Percentiles rank a stretch among this genome's conserved stretches.
Evolutionary conservation across 2,888 invertebrate genomes (phyloP).

Genomic region (Chironomus riparius): DNA sequence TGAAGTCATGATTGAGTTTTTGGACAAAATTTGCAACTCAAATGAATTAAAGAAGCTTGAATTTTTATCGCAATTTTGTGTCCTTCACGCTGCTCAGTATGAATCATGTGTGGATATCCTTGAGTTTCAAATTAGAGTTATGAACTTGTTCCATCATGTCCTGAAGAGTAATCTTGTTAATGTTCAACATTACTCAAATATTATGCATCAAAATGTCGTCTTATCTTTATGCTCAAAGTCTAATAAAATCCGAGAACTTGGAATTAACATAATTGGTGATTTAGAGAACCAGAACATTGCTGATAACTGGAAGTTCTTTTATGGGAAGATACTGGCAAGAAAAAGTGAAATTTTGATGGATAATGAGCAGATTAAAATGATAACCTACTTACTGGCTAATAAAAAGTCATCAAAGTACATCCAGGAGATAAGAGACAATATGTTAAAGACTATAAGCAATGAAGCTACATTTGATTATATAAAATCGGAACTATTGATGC

Average conservation of each 20-base stretch:
- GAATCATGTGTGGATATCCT: constrained; percentile 37
- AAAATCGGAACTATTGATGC: not conserved
- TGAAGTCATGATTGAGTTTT: constrained; percentile 42
- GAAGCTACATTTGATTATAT: not conserved
- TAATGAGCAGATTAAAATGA: constrained; percentile 48
- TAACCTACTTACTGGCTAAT: not conserved
- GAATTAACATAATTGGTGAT: constrained; percentile 46
- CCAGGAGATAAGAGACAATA: not conserved
- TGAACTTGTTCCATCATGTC: constrained; percentile 37
- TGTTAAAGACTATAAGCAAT: not conserved
- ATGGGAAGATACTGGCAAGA: constrained; percentile 32
- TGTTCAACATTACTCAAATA: not conserved
- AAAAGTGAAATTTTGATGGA: constrained; percentile 56
- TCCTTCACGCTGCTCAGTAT: constrained; percentile 27
- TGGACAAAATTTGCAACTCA: constrained; percentile 43
- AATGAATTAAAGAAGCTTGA: constrained; percentile 36
- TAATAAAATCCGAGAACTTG: constrained; percentile 47
- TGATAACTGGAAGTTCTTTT: constrained; percentile 8
- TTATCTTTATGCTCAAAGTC: constrained; percentile 51
- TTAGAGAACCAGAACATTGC: constrained; percentile 30
- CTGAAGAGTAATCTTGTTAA: constrained; percentile 28
- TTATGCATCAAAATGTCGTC: constrained; percentile 35
- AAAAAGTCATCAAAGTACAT: not conserved
- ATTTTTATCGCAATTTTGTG: constrained; percentile 49
- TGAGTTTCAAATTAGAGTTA: constrained; percentile 46